Evolutionary conservation across 1,140 invertebrate genomes (phyloP).

Genomic region (Leptopilina boulardi): DNA sequence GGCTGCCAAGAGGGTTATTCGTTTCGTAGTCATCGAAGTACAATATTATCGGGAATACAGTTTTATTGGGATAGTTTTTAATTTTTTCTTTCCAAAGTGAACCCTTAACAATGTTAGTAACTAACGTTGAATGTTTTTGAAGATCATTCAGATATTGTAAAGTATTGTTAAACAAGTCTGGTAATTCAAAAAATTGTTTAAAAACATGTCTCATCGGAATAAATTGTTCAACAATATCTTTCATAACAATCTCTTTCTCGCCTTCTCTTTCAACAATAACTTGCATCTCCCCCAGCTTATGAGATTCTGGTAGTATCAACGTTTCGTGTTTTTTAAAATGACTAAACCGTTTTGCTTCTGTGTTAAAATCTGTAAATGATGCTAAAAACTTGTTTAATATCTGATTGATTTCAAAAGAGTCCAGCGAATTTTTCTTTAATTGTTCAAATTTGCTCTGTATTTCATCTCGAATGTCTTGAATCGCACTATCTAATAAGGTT

Average conservation of each 20-base stretch:
- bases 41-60: constrained; percentile 57
- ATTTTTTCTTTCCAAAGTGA: constrained; percentile 57
- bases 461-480: background rate
- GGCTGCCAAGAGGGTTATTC: constrained; percentile 61
- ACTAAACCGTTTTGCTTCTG: background rate
- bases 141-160: constrained; percentile 35
- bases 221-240: constrained; percentile 34
- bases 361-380: background rate
- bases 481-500: background rate
- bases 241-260: background rate
- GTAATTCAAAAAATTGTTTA: constrained; percentile 49
- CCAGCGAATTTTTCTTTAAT: background rate
- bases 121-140: constrained; percentile 36
- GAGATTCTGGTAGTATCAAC: constrained; percentile 13
- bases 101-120: constrained; percentile 57
- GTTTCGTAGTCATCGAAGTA: constrained; percentile 55
- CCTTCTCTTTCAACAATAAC: constrained; percentile 1
- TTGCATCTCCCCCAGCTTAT: constrained; percentile 20
- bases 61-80: constrained; percentile 45
- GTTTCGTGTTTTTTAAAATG: constrained; percentile 19
- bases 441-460: background rate
- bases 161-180: constrained; percentile 34
- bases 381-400: background rate
- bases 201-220: constrained; percentile 46
- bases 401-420: background rate